These are phyloP conservation scores for Branchellion lobata DNA, from an alignment of 2,888 invertebrate species.

Conservation along the genomic window DNA sequence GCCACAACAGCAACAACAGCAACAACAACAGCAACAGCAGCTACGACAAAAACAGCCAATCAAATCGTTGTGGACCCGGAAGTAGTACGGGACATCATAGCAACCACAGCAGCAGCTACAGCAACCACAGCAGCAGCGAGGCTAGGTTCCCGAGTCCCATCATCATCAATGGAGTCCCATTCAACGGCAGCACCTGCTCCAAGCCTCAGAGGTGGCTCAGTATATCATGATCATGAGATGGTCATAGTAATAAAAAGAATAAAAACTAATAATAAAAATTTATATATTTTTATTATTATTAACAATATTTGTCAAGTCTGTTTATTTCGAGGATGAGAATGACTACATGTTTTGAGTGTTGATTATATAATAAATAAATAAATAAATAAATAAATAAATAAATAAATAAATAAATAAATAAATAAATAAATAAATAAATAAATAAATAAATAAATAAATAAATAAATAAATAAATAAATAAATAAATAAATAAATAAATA, in stretches of 20 bases:
- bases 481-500: too few species aligned
- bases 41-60: neutral
- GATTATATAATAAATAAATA: too few species aligned
- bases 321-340: neutral
- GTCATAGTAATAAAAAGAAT: neutral
- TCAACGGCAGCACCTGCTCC: neutral
- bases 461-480: too few species aligned
- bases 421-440: too few species aligned
- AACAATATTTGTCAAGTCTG: too few species aligned
- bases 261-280: too few species aligned
- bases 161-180: constrained; percentile 1
- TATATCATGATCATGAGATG: neutral
- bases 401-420: too few species aligned
- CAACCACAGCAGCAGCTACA: neutral
- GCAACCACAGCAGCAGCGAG: neutral
- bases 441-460: too few species aligned
- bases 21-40: constrained; percentile 5
- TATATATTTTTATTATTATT: too few species aligned
- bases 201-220: neutral
- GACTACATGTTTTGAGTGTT: neutral
- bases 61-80: neutral
- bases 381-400: too few species aligned
- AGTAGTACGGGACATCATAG: neutral
- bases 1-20: neutral
- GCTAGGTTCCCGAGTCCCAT: neutral